Percentiles rank a stretch among this genome's conserved stretches.
Conservation (phyloP, 2,113 vertebrate species). For the Balaenoptera acutorostrata region DNA sequence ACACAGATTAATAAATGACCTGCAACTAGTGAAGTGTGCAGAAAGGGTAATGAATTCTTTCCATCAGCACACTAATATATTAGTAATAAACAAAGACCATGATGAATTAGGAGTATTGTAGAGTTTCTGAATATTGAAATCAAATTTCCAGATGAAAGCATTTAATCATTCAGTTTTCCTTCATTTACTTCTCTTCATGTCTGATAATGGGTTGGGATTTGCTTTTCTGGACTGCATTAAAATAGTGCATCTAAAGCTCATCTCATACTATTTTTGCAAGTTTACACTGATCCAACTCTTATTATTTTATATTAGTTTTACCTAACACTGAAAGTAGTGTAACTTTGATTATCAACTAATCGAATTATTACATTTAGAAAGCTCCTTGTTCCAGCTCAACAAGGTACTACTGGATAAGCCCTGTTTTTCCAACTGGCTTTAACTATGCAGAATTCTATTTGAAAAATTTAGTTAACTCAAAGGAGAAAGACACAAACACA, state of each 20-base stretch:
- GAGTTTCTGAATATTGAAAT: constrained; percentile 82
- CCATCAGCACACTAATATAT: constrained; percentile 86
- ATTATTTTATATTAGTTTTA: constrained; percentile 52
- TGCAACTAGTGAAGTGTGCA: constrained; percentile 88
- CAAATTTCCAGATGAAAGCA: constrained; percentile 84
- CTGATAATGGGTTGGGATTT: constrained; percentile 62
- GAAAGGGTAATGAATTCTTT: constrained; percentile 90
- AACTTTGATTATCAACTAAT: constrained; percentile 69
- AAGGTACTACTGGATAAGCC: background rate
- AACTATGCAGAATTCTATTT: constrained; percentile 25
- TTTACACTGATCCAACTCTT: constrained; percentile 58
- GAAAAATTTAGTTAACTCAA: background rate
- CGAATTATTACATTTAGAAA: constrained; percentile 59
- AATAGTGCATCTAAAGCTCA: constrained; percentile 49
- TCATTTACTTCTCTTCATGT: constrained; percentile 79
- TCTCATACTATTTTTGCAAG: constrained; percentile 47
- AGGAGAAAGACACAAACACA: constrained; percentile 33
- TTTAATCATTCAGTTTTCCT: constrained; percentile 83
- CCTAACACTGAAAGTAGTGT: constrained; percentile 6
- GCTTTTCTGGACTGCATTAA: constrained; percentile 70
- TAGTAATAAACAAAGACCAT: constrained; percentile 88
- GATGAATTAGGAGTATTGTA: constrained; percentile 84
- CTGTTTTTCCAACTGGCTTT: background rate
- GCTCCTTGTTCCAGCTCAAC: constrained; percentile 14
- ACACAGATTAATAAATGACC: constrained; percentile 95